Evolutionary conservation across 2,888 invertebrate genomes (phyloP).

Genomic region (Drosophila kanekoi): DNA sequence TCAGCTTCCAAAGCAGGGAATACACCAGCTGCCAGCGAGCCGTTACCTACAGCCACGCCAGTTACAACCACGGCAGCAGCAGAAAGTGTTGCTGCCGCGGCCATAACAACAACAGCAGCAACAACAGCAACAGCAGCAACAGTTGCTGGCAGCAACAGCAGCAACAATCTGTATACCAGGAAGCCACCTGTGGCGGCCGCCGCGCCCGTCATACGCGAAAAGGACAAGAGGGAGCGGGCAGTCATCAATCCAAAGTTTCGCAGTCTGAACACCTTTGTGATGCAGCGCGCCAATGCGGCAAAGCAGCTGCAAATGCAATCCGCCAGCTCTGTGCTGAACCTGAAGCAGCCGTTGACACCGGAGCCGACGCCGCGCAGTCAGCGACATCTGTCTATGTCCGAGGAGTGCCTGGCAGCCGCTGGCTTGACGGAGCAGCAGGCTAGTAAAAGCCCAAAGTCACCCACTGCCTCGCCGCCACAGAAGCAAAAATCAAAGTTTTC

Average conservation of each 20-base stretch:
- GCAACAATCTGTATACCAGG: slow-evolving; percentile 66
- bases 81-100: slow-evolving; percentile 21
- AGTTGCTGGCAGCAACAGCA: slow-evolving; percentile 65
- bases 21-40: slow-evolving; percentile 11
- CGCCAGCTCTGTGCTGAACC: slow-evolving; percentile 76
- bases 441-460: slow-evolving; percentile 53
- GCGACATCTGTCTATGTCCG: slow-evolving; percentile 90
- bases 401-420: slow-evolving; percentile 88
- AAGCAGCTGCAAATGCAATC: slow-evolving; percentile 82
- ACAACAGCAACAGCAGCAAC: slow-evolving; percentile 35
- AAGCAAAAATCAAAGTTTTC: slow-evolving; percentile 92
- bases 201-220: slow-evolving; percentile 90
- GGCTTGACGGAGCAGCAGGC: slow-evolving; percentile 42
- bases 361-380: slow-evolving; percentile 89
- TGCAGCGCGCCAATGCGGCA: slow-evolving; percentile 83
- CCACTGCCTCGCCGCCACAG: slow-evolving; percentile 62
- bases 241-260: slow-evolving; percentile 88
- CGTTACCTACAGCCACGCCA: slow-evolving; percentile 22
- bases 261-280: slow-evolving; percentile 85
- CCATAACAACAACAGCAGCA: slow-evolving; percentile 14
- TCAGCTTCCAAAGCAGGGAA: slow-evolving; percentile 12
- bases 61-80: slow-evolving; percentile 23
- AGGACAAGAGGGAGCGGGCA: slow-evolving; percentile 91
- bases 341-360: slow-evolving; percentile 85
- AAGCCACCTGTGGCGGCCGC: slow-evolving; percentile 86